Conservation (phyloP, 2,888 invertebrate species). For the Drosophila falleni region DNA sequence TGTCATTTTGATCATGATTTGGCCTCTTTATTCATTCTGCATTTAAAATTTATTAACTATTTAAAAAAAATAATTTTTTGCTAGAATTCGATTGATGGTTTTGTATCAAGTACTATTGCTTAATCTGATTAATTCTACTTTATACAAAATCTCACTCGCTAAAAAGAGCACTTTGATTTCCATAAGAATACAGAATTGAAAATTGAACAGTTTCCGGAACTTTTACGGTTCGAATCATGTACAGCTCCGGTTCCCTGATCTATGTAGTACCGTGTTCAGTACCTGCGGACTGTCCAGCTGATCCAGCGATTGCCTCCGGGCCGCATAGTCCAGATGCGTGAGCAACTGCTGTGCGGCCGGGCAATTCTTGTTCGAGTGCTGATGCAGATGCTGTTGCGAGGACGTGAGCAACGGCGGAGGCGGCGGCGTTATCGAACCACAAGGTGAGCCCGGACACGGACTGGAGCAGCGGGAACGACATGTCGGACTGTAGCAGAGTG, state of each 20-base stretch:
- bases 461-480: constrained; percentile 86
- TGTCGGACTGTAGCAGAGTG: constrained; percentile 85
- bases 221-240: constrained; percentile 30
- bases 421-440: constrained; percentile 87
- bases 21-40: too few relatives aligned
- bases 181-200: background rate
- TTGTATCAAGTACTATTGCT: too few relatives aligned
- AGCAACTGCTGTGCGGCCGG: constrained; percentile 85
- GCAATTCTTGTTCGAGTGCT: constrained; percentile 84
- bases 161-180: background rate
- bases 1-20: too few relatives aligned
- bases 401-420: constrained; percentile 83
- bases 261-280: constrained; percentile 67
- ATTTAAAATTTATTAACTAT: background rate
- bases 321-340: constrained; percentile 86
- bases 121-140: background rate
- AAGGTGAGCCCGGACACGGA: constrained; percentile 85
- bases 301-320: constrained; percentile 88
- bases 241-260: constrained; percentile 51
- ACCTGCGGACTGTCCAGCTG: constrained; percentile 86
- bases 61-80: too few relatives aligned
- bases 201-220: constrained; percentile 9
- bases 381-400: constrained; percentile 84
- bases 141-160: background rate
- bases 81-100: too few relatives aligned